Evolutionary conservation across 1,140 invertebrate species (phyloP).

Genomic region (Aphelenchoides avenae): DNA sequence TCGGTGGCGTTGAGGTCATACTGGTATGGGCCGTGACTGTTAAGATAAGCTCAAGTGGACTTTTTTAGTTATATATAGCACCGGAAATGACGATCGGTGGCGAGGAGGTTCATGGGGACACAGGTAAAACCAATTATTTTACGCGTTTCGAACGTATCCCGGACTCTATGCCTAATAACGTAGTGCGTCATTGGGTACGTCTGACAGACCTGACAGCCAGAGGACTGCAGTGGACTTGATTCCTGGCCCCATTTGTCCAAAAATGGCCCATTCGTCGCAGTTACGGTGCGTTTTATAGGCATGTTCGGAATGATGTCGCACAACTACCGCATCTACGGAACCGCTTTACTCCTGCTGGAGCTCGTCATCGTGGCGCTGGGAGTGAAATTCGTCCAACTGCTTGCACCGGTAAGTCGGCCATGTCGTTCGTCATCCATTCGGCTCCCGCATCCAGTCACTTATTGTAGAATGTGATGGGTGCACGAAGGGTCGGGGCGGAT

Average conservation of each 20-base stretch:
- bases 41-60: background rate
- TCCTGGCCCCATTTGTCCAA: too few species aligned
- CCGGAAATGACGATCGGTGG: conserved; percentile 49
- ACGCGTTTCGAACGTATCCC: too few species aligned
- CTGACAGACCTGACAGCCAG: too few species aligned
- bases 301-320: conserved; percentile 54
- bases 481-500: background rate
- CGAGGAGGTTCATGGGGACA: conserved; percentile 45
- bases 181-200: too few species aligned
- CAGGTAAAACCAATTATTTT: conserved; percentile 25
- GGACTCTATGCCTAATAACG: too few species aligned
- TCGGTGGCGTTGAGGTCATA: conserved; percentile 92
- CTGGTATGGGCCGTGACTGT: conserved; percentile 66
- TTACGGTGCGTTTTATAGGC: too few species aligned
- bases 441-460: background rate
- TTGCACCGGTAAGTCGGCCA: conserved; percentile 56
- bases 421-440: background rate
- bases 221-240: too few species aligned
- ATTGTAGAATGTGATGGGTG: background rate
- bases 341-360: conserved; percentile 50
- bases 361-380: conserved; percentile 57
- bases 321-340: conserved; percentile 58
- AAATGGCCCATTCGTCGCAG: too few species aligned
- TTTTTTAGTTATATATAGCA: conserved; percentile 18
- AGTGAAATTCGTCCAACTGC: conserved; percentile 56